Evolutionary conservation across 2,888 invertebrate genomes (phyloP), one percentile per base, ranked within the genome.

Genomic region (Pandemis cinnamomeana): DNA sequence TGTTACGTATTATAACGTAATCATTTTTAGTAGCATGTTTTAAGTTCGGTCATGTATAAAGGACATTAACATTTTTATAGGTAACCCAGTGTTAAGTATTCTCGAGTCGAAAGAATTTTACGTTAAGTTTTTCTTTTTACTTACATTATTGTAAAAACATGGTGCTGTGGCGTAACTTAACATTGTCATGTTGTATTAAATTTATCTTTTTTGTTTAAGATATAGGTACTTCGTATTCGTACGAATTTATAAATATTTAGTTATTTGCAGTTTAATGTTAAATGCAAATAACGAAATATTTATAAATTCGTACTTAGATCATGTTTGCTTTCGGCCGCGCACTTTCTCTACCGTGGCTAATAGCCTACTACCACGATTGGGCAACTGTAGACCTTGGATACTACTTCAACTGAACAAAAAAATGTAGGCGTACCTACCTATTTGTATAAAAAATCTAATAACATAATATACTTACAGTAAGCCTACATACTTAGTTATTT

Each of bases 271-370:
- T 44, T 7, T 44, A 48, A 4, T 10, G 4, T 48, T 7, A 7
- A 44, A 44, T 44, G 6, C 20, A 55, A 20, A 7, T 55, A 55
- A 20, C 15, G 7, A 20, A 20, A 20, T 44, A 44, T 7, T 20
- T 1, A 20, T 2, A 55, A 20, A 20, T 55, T 51, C 13, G 55
- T 8, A 41, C n/a, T 61, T 61, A n/a, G 13, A 41, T 42, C 8
- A 41, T 42, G 42, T 61, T 61, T 41, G 41, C 42, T 3, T 41
- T 42, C 15, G n/a, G 42, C 42, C n/a, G 61, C 36, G n/a, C n/a
- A 61, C 61, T 61, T 61, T 61, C 61, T 42, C 61, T 41, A 42
- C n/a, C 13, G 61, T n/a, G 7, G 42, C 7, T 61, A 36, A 41
- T 8, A 53, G 55, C 20, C 20, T 42, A 41, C 42, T 7, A 5